phyloP scores from a whole-genome alignment of 2,888 invertebrate genomes.

The Chrysina gloriosa region DNA sequence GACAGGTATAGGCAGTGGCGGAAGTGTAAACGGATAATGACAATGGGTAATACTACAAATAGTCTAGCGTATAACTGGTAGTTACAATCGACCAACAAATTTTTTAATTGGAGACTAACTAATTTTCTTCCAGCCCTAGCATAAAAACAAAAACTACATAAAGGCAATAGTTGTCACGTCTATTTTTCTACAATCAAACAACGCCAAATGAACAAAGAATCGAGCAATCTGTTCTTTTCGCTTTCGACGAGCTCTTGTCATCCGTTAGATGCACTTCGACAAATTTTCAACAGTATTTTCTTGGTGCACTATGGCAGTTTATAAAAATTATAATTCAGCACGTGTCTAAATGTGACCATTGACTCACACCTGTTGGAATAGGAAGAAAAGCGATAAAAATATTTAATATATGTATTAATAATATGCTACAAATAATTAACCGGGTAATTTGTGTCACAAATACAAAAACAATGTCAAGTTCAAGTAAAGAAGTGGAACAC shows the following conservation, averaged over 20 bases:
- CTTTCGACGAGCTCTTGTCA: not conserved
- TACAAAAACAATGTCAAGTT: slow-evolving; percentile 30
- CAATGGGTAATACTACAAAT: slow-evolving; percentile 46
- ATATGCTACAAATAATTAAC: slow-evolving; percentile 27
- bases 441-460: slow-evolving; percentile 27
- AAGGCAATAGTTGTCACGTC: not conserved
- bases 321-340: slow-evolving; percentile 49
- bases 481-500: slow-evolving; percentile 3
- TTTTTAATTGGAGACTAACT: slow-evolving; percentile 5
- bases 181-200: not conserved
- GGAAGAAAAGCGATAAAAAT: slow-evolving; percentile 39
- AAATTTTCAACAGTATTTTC: slow-evolving; percentile 19
- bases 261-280: not conserved
- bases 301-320: slow-evolving; percentile 39
- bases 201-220: not conserved
- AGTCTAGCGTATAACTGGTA: slow-evolving; percentile 44
- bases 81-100: slow-evolving; percentile 38
- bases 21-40: slow-evolving; percentile 47
- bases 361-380: slow-evolving; percentile 44
- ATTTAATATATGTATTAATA: slow-evolving; percentile 20
- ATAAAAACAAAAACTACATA: not conserved
- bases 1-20: slow-evolving; percentile 45
- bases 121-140: slow-evolving; percentile 5
- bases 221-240: not conserved
- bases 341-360: slow-evolving; percentile 46